Evolutionary conservation across 2,888 invertebrate genomes (phyloP).

Genomic region (Malthinus seriepunctatus): DNA sequence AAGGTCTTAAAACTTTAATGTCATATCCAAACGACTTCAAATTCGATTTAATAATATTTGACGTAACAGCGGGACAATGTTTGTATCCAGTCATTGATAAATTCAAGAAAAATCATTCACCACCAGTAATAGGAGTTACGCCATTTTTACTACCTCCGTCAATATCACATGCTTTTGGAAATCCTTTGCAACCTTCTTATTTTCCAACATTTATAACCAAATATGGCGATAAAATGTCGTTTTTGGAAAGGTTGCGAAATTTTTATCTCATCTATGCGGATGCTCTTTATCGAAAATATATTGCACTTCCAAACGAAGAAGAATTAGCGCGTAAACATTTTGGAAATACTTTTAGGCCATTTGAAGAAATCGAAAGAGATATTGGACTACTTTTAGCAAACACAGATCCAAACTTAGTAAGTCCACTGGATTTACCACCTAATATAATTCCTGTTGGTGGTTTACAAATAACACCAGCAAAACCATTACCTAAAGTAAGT

Average conservation of each 20-base stretch:
- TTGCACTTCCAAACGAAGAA: slow-evolving; percentile 27
- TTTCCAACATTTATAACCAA: slow-evolving; percentile 34
- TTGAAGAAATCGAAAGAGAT: slow-evolving; percentile 36
- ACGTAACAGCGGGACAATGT: slow-evolving; percentile 30
- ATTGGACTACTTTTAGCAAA: slow-evolving; percentile 44
- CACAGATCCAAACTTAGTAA: slow-evolving; percentile 40
- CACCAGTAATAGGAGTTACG: slow-evolving; percentile 28
- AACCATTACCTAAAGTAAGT: slow-evolving; percentile 40
- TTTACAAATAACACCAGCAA: slow-evolving; percentile 41
- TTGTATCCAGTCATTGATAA: slow-evolving; percentile 32
- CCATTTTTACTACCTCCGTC: neutral
- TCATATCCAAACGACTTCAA: slow-evolving; percentile 29
- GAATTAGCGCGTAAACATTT: slow-evolving; percentile 34
- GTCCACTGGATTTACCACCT: slow-evolving; percentile 43
- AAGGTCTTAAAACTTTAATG: slow-evolving; percentile 22
- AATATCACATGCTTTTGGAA: slow-evolving; percentile 29
- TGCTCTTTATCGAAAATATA: slow-evolving; percentile 17
- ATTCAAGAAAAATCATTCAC: slow-evolving; percentile 28
- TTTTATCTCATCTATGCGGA: slow-evolving; percentile 21
- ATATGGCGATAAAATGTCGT: slow-evolving; percentile 35
- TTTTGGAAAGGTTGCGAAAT: slow-evolving; percentile 36
- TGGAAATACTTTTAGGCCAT: slow-evolving; percentile 34
- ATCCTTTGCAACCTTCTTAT: slow-evolving; percentile 36
- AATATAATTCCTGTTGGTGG: slow-evolving; percentile 50
- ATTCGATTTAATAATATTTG: slow-evolving; percentile 36